Evolutionary conservation across 1,140 invertebrate species (phyloP).

Genomic region (Atta colombica): DNA sequence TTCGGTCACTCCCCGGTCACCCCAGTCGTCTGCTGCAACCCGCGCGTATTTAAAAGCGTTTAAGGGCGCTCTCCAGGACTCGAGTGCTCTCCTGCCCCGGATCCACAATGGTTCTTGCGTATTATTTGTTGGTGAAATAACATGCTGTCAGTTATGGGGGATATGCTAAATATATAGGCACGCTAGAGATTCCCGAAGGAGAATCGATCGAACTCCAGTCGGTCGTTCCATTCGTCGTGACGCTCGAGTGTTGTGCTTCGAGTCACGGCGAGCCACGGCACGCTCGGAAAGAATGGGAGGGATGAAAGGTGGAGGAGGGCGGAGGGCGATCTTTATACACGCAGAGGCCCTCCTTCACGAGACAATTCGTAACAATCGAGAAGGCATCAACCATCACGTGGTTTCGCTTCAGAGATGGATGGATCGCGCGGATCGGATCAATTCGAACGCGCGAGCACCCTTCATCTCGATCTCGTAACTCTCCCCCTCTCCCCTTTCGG

Average conservation of each 20-base stretch:
- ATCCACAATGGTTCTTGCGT: slow-evolving; percentile 79
- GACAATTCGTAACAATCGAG: slow-evolving; percentile 65
- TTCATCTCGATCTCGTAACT: slow-evolving; percentile 27
- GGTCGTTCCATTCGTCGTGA: slow-evolving; percentile 54
- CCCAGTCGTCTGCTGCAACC: slow-evolving; percentile 63
- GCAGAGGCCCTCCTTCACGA: slow-evolving; percentile 60
- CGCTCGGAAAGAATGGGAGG: slow-evolving; percentile 46
- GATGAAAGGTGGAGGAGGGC: not conserved
- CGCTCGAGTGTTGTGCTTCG: slow-evolving; percentile 76
- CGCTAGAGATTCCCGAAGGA: slow-evolving; percentile 73
- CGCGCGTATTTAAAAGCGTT: slow-evolving; percentile 80
- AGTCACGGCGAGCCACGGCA: slow-evolving; percentile 70
- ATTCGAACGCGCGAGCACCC: slow-evolving; percentile 52
- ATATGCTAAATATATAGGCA: slow-evolving; percentile 83
- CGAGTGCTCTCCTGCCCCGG: slow-evolving; percentile 72
- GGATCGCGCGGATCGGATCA: slow-evolving; percentile 57
- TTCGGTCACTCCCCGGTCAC: slow-evolving; percentile 7
- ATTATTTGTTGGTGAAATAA: slow-evolving; percentile 85
- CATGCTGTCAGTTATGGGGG: slow-evolving; percentile 83
- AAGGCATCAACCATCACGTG: slow-evolving; percentile 18
- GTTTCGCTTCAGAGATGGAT: slow-evolving; percentile 48
- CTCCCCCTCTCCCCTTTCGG: not conserved
- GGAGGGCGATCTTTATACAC: slow-evolving; percentile 64
- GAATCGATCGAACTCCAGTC: slow-evolving; percentile 74
- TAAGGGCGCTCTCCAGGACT: slow-evolving; percentile 73